Conservation (phyloP, 2,113 vertebrate genomes). For the Gulo gulo region DNA sequence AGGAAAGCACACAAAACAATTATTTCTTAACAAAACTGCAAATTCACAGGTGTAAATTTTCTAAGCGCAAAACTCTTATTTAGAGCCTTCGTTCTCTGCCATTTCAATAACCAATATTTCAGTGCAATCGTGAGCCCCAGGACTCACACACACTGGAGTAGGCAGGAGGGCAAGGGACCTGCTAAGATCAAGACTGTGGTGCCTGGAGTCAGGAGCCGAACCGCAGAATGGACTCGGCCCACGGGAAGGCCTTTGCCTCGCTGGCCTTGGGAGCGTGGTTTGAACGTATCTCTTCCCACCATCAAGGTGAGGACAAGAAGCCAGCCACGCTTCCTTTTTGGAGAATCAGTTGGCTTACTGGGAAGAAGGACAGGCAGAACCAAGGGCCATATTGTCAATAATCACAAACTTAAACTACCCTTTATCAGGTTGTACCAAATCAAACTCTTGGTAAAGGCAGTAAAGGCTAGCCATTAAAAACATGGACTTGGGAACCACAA, state of each 20-base stretch:
- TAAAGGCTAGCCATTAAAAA: background rate
- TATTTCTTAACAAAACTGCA: background rate
- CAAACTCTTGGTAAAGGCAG: background rate
- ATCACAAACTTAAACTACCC: background rate
- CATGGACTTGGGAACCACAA: background rate
- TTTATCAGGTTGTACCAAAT: background rate
- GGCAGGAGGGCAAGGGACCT: background rate
- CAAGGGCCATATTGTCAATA: background rate
- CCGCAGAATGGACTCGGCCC: background rate
- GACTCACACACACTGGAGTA: background rate
- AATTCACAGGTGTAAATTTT: background rate
- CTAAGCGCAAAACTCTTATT: background rate
- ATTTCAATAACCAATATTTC: background rate
- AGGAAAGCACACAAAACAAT: constrained; percentile 56
- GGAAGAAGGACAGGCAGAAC: background rate
- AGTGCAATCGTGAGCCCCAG: background rate
- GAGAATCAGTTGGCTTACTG: background rate
- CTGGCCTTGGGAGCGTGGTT: background rate
- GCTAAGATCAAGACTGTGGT: background rate
- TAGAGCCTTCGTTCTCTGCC: background rate
- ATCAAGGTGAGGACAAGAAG: background rate
- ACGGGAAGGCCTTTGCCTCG: background rate
- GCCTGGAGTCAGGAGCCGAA: background rate
- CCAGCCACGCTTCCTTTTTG: background rate
- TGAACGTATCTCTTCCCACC: background rate